Conservation (phyloP, 2,888 invertebrate species). For the Thymelicus lineola region DNA sequence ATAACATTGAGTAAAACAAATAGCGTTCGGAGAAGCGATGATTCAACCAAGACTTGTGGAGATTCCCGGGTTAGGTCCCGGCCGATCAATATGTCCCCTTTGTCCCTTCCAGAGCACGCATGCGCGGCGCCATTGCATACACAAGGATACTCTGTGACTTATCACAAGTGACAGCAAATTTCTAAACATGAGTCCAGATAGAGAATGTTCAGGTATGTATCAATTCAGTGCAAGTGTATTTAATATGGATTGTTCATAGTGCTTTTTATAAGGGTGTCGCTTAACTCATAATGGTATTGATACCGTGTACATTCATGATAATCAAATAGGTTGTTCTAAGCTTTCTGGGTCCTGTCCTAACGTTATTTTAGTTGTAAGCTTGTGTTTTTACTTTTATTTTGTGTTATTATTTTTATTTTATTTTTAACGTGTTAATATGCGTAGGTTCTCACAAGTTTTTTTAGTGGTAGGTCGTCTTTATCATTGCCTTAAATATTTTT, state of each 20-base stretch:
- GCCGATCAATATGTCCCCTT: slow-evolving; percentile 72
- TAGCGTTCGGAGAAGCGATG: slow-evolving; percentile 11
- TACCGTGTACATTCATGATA: no score
- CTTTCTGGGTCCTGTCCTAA: no score
- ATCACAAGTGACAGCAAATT: slow-evolving; percentile 56
- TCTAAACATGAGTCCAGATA: slow-evolving; percentile 66
- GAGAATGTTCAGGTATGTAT: slow-evolving; percentile 67
- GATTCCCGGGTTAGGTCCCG: slow-evolving; percentile 50
- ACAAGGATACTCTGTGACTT: slow-evolving; percentile 48
- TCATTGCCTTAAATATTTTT: no score
- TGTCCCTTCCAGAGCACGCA: slow-evolving; percentile 59
- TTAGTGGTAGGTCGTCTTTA: no score
- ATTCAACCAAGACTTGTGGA: slow-evolving; percentile 42
- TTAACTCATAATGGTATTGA: not conserved
- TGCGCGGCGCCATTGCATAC: slow-evolving; percentile 53
- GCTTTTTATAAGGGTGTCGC: not conserved
- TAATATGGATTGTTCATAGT: not conserved
- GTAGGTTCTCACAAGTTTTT: no score
- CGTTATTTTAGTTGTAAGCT: no score
- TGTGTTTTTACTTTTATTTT: no score
- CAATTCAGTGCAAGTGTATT: slow-evolving; percentile 16
- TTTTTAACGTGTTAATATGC: no score
- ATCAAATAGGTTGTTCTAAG: no score
- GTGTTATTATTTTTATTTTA: no score
- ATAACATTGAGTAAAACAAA: not conserved